phyloP scores from a whole-genome alignment of 1,140 invertebrate species.

The Aphelenchoides fujianensis region DNA sequence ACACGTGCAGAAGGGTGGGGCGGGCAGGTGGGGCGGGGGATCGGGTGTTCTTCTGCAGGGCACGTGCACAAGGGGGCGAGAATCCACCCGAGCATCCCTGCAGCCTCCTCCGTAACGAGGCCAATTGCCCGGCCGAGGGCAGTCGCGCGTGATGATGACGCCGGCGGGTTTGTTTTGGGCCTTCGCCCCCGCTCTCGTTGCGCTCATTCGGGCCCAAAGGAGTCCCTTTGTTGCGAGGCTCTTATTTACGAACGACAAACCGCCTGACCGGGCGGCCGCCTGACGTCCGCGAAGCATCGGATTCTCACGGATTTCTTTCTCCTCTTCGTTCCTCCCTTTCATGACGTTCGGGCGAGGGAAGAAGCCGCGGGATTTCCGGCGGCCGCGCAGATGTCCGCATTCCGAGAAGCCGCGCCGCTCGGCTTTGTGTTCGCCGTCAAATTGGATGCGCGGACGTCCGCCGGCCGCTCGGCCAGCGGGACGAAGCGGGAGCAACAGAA shows the following conservation, averaged over 20 bases:
- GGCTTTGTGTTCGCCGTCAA: not conserved
- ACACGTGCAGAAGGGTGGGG: not conserved
- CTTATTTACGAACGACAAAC: not conserved
- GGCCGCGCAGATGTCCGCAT: not conserved
- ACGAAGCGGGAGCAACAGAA: not conserved
- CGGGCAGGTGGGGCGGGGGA: not conserved
- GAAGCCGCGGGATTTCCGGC: not conserved
- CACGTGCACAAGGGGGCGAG: not conserved
- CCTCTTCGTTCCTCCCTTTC: no score
- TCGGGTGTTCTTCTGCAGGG: not conserved
- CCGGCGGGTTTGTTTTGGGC: not conserved
- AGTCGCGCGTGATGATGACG: not conserved
- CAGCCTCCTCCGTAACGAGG: not conserved
- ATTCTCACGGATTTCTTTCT: no score
- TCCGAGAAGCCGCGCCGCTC: no score
- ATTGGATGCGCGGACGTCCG: slow-evolving; percentile 7
- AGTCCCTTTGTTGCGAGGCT: not conserved
- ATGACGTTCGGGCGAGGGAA: no score
- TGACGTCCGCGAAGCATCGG: no score
- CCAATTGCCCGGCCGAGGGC: not conserved
- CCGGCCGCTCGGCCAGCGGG: not conserved
- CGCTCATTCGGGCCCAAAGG: not conserved
- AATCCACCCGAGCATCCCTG: not conserved
- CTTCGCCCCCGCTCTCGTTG: not conserved
- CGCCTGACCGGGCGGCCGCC: not conserved